Evolutionary conservation across 2,888 invertebrate species (phyloP), one percentile per base, ranked within the genome.

Genomic region (Barypeithes pellucidus): DNA sequence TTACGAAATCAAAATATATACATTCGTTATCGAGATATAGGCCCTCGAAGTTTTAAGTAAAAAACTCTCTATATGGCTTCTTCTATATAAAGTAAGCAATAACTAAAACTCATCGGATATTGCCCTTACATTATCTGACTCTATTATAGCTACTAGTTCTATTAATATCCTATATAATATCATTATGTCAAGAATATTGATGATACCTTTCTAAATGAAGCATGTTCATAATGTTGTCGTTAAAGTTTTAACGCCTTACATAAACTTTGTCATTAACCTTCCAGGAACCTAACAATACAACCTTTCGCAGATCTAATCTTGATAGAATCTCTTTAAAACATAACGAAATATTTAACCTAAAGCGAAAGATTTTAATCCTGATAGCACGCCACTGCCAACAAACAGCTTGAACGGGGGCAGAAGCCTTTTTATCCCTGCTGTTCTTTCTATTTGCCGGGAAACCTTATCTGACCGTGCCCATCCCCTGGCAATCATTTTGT

Each of bases 401-500:
- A 69, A 68, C 68, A 73, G 73, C 69, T 73, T 69, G 65, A 63
- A 68, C 59, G 45, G 68, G 68, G 69, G 50, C 45, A 71, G 70
- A 67, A 63, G 70, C 74, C 57, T 71, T 71, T 74, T 74, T 71
- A 70, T 71, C 69, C 73, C 57, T 60, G 73, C 72, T 76, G 73
- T 75, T 73, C 76, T 73, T 77, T 78, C 79, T 80, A 79, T 81
- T 81, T 81, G 79, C 78, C 77, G 72, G 78, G 78, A 78, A 80
- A 80, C 80, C 78, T 80, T 81, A 81, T 81, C 81, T 81, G 79
- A 80, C 79, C 80, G 79, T 73, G 75, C 76, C 78, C 79, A 80
- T 80, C 80, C 79, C 80, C 52, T 76, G 78, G 80, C 79, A 81
- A 81, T 81, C 81, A 80, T 79, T 79, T 77, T 73, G 79, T 80